phyloP scores from a whole-genome alignment of 2,888 invertebrate species.

The Hipparchia semele region DNA sequence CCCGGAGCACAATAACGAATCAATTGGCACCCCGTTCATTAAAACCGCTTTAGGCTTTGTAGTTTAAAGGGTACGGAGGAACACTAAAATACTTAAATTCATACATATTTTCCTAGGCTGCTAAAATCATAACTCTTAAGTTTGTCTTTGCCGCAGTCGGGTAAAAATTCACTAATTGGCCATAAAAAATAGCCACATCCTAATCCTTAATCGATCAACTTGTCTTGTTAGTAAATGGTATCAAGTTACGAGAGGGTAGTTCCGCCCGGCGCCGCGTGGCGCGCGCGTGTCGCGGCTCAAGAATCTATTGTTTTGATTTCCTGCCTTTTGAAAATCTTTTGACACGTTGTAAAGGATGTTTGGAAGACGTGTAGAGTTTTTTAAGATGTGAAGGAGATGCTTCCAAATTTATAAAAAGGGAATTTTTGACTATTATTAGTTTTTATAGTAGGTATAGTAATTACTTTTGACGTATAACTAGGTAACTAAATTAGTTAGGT shows the following conservation, averaged over 20 bases:
- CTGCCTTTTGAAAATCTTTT: constrained; percentile 39
- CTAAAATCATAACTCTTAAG: too few relatives aligned
- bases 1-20: too few relatives aligned
- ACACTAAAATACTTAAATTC: too few relatives aligned
- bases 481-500: too few relatives aligned
- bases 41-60: too few relatives aligned
- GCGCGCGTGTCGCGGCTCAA: constrained; percentile 58
- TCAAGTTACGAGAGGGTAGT: constrained; percentile 52
- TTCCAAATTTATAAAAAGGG: constrained; percentile 6
- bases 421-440: background rate
- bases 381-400: constrained; percentile 12
- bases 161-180: constrained; percentile 7
- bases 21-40: too few relatives aligned
- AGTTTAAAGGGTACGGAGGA: too few relatives aligned
- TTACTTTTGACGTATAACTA: too few relatives aligned
- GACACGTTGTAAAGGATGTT: constrained; percentile 25
- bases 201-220: constrained; percentile 18
- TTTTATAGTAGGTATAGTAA: too few relatives aligned
- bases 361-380: constrained; percentile 17
- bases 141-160: background rate
- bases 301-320: constrained; percentile 47
- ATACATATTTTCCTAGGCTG: too few relatives aligned
- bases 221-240: constrained; percentile 30
- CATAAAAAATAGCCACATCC: constrained; percentile 16
- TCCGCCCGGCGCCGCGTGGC: constrained; percentile 65